Percentiles rank a stretch among this genome's conserved stretches.
Conservation (phyloP, 2,888 invertebrate genomes). For the Resseliella maxima region DNA sequence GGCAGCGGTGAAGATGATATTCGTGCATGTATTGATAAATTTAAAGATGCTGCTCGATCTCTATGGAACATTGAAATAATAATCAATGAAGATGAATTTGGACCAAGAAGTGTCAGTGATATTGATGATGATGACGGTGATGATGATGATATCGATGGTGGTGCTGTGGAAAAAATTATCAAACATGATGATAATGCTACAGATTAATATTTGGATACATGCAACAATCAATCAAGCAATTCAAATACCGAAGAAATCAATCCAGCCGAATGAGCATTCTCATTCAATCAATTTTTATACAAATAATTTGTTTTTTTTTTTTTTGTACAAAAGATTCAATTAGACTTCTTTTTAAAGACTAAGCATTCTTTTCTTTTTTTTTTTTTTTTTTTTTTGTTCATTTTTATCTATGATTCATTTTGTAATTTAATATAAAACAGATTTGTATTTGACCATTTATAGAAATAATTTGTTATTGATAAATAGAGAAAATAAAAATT, state of each 20-base stretch:
- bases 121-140: constrained; percentile 13
- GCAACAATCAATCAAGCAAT: background rate
- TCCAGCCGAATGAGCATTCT: background rate
- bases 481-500: background rate
- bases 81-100: background rate
- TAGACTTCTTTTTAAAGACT: background rate
- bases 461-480: background rate
- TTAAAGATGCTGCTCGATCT: constrained; percentile 59
- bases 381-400: too few species aligned
- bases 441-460: background rate
- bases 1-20: constrained; percentile 61
- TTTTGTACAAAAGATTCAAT: background rate
- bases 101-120: background rate
- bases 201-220: background rate
- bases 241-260: background rate
- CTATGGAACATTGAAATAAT: constrained; percentile 53
- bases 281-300: background rate
- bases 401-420: too few species aligned
- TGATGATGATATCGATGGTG: background rate
- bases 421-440: constrained; percentile 16
- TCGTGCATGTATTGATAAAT: constrained; percentile 61
- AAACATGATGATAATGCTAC: background rate
- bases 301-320: background rate
- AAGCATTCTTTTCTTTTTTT: background rate
- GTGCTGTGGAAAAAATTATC: background rate